Evolutionary conservation across 2,888 invertebrate genomes (phyloP), one percentile per base, ranked within the genome.

Genomic region (Escarpia spicata): DNA sequence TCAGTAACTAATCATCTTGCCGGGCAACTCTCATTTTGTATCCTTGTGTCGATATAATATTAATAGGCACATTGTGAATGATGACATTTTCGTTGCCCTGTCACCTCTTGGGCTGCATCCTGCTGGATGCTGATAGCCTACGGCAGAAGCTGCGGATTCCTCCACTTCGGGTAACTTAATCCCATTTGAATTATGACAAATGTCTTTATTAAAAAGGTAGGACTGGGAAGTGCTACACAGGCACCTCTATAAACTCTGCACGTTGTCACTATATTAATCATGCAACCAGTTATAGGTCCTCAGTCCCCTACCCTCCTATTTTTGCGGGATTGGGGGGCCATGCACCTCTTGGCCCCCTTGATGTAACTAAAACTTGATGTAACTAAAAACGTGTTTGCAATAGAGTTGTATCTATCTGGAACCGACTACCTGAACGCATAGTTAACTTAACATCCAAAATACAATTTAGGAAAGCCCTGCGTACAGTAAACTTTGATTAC

Each of bases 61-160:
- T 90, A 37, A 90, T 90, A 89, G 89, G 89, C 89, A 90, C 90
- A 9, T 90, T 90, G 90, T 12, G 43, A 90, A 90, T 90, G 90
- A 90, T 90, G 90, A 90, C 3, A 4, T 90, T 90, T 90, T 37
- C 43, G 90, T 90, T 90, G 90, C 19, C 37, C 90, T 90, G 37
- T 8, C 90, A 90, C 12, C 90, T 4, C 90, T 90, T 43, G 8
- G 52, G 52, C 52, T 52, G 52, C 52, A 52, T 8, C 15, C 12
- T 9, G 90, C 90, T 90, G 12, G 19, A 10, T 90, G 90, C 90
- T 90, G 6, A 10, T 90, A 12, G 90, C 90, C 15, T 90, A 12
- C 90, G 90, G 19, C 90, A 90, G 1, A 90, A 90, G 15, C 19
- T 9, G 90, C 90, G 9, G 90, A 90, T 90, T 90, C 90, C 12